These are phyloP conservation scores for Drosophila prolongata DNA, from an alignment of 2,888 invertebrate genomes.

Conservation along the genomic window DNA sequence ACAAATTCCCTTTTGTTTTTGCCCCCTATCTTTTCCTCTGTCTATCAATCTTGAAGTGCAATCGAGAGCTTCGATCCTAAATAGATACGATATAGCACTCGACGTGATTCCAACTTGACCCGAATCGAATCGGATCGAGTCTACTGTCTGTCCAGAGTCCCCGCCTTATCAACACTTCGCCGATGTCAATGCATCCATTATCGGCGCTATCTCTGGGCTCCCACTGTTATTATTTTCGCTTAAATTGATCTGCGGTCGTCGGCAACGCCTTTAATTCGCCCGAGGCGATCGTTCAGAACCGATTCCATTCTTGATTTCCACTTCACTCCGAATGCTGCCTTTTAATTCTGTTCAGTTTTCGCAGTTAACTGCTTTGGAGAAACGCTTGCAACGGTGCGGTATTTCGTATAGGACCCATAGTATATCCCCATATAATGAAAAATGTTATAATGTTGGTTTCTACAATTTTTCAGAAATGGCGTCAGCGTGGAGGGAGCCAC, in stretches of 20 bases:
- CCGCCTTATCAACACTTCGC: constrained; percentile 49
- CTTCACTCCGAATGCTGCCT: constrained; percentile 70
- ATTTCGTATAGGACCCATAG: background rate
- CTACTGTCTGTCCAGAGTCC: background rate
- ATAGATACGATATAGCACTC: constrained; percentile 5
- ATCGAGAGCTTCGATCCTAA: constrained; percentile 3
- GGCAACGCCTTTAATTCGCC: constrained; percentile 22
- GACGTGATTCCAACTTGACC: constrained; percentile 56
- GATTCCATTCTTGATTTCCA: background rate
- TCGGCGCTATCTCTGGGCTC: constrained; percentile 3
- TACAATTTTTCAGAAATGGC: constrained; percentile 88
- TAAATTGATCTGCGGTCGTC: constrained; percentile 41
- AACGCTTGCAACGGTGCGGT: constrained; percentile 71
- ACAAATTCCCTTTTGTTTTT: background rate
- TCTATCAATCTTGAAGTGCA: constrained; percentile 3
- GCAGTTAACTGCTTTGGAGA: constrained; percentile 65
- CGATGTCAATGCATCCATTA: constrained; percentile 34
- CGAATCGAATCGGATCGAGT: constrained; percentile 32
- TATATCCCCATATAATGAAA: background rate
- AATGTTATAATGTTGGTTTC: background rate
- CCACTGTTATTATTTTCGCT: constrained; percentile 14
- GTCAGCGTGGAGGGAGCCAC: constrained; percentile 99
- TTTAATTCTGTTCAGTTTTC: constrained; percentile 81
- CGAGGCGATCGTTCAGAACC: constrained; percentile 9
- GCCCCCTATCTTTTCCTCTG: background rate